Evolutionary conservation across 2,113 vertebrate species (phyloP).

Genomic region (Atlantisia rogersi): DNA sequence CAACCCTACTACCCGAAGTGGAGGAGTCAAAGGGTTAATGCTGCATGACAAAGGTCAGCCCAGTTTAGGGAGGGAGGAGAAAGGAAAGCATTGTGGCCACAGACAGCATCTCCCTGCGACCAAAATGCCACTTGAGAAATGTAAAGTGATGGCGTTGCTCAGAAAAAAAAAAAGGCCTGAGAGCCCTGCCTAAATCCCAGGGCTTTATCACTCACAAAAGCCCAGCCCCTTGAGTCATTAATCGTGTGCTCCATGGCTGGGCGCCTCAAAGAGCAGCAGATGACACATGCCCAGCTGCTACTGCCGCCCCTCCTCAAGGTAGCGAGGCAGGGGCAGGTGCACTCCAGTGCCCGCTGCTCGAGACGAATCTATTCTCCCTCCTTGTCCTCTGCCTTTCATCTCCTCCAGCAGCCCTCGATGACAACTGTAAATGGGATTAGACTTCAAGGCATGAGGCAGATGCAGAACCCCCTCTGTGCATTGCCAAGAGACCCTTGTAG

Average conservation of each 20-base stretch:
- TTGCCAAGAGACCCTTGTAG: conserved; percentile 15
- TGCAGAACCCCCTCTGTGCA: conserved; percentile 16
- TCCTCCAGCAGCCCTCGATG: conserved; percentile 44
- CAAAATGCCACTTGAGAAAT: conserved; percentile 63
- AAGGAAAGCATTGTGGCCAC: conserved; percentile 71
- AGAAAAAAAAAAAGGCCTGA: conserved; percentile 41
- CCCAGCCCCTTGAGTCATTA: conserved; percentile 60
- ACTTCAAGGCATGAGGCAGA: conserved; percentile 27
- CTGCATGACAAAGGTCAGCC: conserved; percentile 60
- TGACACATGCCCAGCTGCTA: conserved; percentile 71
- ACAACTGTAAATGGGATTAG: conserved; percentile 78
- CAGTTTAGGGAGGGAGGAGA: conserved; percentile 41
- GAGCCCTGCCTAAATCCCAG: conserved; percentile 69
- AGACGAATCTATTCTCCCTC: conserved; percentile 59
- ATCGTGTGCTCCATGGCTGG: conserved; percentile 67
- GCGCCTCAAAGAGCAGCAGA: conserved; percentile 68
- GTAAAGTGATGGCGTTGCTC: conserved; percentile 64
- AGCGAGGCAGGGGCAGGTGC: conserved; percentile 46
- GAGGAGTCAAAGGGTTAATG: conserved; percentile 63
- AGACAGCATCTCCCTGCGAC: conserved; percentile 17
- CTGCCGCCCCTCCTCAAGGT: conserved; percentile 46
- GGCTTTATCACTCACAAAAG: conserved; percentile 66
- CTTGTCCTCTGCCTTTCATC: conserved; percentile 66
- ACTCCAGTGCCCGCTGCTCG: conserved; percentile 72
- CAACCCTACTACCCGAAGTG: not conserved